Base-by-base conservation (phyloP, 2,888 invertebrate genomes). In the Leptinotarsa haldemani region DNA sequence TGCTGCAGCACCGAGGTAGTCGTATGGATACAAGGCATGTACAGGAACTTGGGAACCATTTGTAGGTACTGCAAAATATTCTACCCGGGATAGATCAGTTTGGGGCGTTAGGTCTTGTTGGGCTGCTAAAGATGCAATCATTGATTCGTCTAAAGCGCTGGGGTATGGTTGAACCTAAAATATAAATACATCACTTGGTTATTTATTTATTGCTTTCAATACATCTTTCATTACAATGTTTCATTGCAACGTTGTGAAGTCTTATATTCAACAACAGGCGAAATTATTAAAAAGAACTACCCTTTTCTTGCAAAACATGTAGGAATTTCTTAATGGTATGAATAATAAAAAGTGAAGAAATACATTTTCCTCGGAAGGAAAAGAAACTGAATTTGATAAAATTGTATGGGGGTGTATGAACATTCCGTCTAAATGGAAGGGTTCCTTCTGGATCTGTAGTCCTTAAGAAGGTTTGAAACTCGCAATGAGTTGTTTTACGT, bases 51-150 rank as follows among this genome's bases (percentile, higher is more conserved):
- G 86, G n/a, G 83, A 73, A 56, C 80, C 79, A 63, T 83, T 84
- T 13, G 87, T 83, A 15, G 88, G 88, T 68, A 88, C 88, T n/a
- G 88, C 86, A 79, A 88, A 88, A 77, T 88, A 89, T 77, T 89
- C 89, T n/a, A 88, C 87, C 68, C 88, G 82, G 18, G 87, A 86
- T 53, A 87, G 82, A 79, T 88, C 88, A 3, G 85, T 81, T 72
- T 71, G 74, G 13, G 77, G 58, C 1, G 77, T 79, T 13, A 85
- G 74, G 65, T 86, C 86, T 81, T 88, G 86, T 76, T 87, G 86
- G 83, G 86, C 80, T 83, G 88, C 73, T 74, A 87, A 80, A 48
- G 87, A 85, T 9, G 87, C 87, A 66, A 87, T 85, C 84, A 88
- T 86, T 20, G 86, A 85, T 73, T 88, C 88, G 74, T 88, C 88